These are phyloP conservation scores for Drosophila parvula DNA, from an alignment of 1,140 invertebrate species.

Conservation along the genomic window DNA sequence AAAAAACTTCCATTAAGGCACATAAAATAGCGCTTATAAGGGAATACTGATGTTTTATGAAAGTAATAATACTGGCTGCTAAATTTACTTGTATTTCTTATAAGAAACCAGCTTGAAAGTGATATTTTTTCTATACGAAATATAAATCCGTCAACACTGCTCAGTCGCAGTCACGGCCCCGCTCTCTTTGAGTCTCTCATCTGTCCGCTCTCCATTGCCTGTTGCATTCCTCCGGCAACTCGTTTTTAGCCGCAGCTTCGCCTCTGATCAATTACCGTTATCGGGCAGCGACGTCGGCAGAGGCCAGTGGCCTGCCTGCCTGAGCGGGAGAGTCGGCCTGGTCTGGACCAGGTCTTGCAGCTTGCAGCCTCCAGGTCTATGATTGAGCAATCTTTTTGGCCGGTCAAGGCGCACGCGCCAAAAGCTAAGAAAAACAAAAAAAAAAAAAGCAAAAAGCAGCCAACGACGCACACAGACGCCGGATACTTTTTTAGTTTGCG, in stretches of 20 bases:
- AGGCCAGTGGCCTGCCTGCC: conserved; percentile 38
- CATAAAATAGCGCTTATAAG: too few relatives aligned
- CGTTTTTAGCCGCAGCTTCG: conserved; percentile 59
- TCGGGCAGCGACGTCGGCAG: conserved; percentile 47
- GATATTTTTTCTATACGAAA: neutral
- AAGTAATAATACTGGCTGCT: too few relatives aligned
- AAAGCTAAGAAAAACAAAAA: conserved; percentile 17
- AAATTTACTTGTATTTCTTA: neutral
- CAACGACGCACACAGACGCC: conserved; percentile 7
- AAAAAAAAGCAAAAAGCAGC: conserved; percentile 16
- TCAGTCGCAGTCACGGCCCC: neutral
- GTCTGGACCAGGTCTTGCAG: conserved; percentile 28
- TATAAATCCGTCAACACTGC: conserved; percentile 7
- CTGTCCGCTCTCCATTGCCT: conserved; percentile 13
- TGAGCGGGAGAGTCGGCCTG: conserved; percentile 17
- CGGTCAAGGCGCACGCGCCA: conserved; percentile 66
- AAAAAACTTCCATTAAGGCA: too few relatives aligned
- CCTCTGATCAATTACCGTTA: conserved; percentile 69
- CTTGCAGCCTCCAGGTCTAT: conserved; percentile 36
- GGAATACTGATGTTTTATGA: too few relatives aligned
- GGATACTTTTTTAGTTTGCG: conserved; percentile 22
- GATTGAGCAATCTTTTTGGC: conserved; percentile 67
- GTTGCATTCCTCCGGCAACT: conserved; percentile 75
- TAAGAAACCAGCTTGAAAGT: neutral
- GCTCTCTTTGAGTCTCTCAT: neutral